Conservation (phyloP, 1,140 invertebrate genomes). For the Goniozus legneri region DNA sequence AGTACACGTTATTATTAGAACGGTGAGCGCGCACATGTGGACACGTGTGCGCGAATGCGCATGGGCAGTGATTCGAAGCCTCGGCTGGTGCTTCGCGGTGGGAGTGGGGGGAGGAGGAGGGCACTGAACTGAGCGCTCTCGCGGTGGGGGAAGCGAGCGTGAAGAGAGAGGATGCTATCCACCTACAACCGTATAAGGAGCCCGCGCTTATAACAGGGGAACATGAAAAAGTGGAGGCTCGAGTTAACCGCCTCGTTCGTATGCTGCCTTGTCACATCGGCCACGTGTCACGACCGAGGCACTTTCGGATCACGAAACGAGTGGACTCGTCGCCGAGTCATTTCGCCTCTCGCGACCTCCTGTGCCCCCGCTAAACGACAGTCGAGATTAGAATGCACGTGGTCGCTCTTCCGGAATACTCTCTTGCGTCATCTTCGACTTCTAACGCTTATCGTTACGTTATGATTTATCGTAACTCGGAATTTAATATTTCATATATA, state of each 20-base stretch:
- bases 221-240: slow-evolving; percentile 12
- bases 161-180: slow-evolving; percentile 31
- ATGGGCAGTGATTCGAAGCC: too few relatives aligned
- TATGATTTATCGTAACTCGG: too few relatives aligned
- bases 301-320: slow-evolving; percentile 18
- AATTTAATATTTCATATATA: too few relatives aligned
- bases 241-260: neutral
- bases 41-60: too few relatives aligned
- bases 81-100: neutral
- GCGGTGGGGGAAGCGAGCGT: slow-evolving; percentile 17
- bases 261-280: slow-evolving; percentile 13
- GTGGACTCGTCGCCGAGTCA: slow-evolving; percentile 10
- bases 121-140: too few relatives aligned
- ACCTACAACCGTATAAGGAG: slow-evolving; percentile 53
- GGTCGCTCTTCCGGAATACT: slow-evolving; percentile 38
- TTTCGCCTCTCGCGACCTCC: slow-evolving; percentile 11
- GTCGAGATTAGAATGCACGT: slow-evolving; percentile 52
- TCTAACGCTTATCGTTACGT: too few relatives aligned
- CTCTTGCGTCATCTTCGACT: too few relatives aligned
- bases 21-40: too few relatives aligned
- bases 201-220: slow-evolving; percentile 50
- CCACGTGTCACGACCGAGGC: slow-evolving; percentile 46
- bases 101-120: neutral
- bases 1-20: too few relatives aligned
- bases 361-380: slow-evolving; percentile 35